Percentiles rank a stretch among this genome's conserved stretches.
Evolutionary conservation across 2,888 invertebrate genomes (phyloP).

Genomic region (Papilio demoleus): DNA sequence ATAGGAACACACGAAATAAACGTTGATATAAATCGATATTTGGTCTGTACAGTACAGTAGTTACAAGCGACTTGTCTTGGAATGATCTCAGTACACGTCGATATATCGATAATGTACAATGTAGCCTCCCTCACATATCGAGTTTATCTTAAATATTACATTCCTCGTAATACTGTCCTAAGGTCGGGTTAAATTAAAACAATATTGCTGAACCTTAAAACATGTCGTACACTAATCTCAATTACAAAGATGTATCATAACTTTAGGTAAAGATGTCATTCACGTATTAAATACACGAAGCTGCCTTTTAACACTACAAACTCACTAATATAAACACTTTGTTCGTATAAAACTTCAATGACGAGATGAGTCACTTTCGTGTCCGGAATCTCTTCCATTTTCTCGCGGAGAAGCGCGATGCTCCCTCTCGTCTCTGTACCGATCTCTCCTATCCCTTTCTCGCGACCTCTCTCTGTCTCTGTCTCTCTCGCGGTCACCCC

Average conservation of each 20-base stretch:
- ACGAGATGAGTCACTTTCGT: constrained; percentile 80
- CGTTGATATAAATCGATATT: constrained; percentile 60
- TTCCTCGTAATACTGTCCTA: constrained; percentile 71
- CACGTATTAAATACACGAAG: constrained; percentile 54
- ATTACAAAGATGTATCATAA: constrained; percentile 59
- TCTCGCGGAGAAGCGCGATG: constrained; percentile 78
- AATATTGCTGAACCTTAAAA: constrained; percentile 66
- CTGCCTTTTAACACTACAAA: constrained; percentile 31
- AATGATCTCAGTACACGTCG: constrained; percentile 65
- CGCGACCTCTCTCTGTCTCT: constrained; percentile 66
- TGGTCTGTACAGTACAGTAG: constrained; percentile 71
- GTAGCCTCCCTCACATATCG: constrained; percentile 71
- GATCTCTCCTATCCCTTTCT: constrained; percentile 69
- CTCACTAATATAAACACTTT: constrained; percentile 12
- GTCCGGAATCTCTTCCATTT: constrained; percentile 78
- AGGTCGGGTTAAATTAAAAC: constrained; percentile 59
- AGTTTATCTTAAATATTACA: constrained; percentile 66
- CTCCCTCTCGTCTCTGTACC: constrained; percentile 73
- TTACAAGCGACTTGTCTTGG: constrained; percentile 57
- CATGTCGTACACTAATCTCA: constrained; percentile 61
- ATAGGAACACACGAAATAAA: constrained; percentile 76
- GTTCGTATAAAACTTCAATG: constrained; percentile 60
- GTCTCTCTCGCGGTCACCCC: constrained; percentile 67
- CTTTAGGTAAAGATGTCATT: constrained; percentile 76
- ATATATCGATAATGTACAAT: constrained; percentile 60